These are phyloP conservation scores for Drosophila testacea DNA, from an alignment of 2,888 invertebrate genomes.

Conservation along the genomic window DNA sequence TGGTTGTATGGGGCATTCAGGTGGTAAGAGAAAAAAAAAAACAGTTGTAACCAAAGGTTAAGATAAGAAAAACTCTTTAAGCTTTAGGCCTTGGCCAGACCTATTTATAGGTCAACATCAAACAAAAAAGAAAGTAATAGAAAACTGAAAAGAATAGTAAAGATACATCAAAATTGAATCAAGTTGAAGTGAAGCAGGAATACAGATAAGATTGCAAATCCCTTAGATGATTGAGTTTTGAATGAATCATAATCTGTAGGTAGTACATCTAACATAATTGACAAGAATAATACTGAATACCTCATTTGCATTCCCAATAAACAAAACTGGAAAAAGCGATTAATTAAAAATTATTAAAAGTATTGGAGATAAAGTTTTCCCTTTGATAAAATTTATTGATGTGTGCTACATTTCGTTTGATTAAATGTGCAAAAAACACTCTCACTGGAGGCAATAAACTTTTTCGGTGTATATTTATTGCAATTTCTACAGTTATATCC, in stretches of 20 bases:
- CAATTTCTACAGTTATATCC: slow-evolving; percentile 2
- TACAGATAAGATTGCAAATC: not conserved
- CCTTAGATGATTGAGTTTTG: not conserved
- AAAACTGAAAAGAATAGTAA: not conserved
- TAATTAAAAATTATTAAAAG: not conserved
- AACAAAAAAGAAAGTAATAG: not conserved
- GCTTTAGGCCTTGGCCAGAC: not conserved
- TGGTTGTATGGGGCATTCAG: not conserved
- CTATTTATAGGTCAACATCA: not conserved
- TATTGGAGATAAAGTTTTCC: not conserved
- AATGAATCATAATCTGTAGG: too few species aligned
- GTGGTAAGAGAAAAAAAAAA: not conserved
- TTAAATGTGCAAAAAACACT: not conserved
- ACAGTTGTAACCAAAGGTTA: slow-evolving; percentile 29
- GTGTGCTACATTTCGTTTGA: not conserved
- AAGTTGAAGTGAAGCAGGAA: too few species aligned
- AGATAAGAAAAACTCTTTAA: slow-evolving; percentile 36
- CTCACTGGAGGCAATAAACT: not conserved
- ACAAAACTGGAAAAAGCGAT: not conserved
- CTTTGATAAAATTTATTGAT: slow-evolving; percentile 5
- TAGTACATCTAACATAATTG: too few species aligned
- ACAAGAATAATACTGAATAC: not conserved
- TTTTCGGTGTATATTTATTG: slow-evolving; percentile 3
- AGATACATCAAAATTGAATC: not conserved
- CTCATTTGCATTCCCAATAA: not conserved